Conservation (phyloP, 1,140 invertebrate species). For the Drosophila pseudoananassae region DNA sequence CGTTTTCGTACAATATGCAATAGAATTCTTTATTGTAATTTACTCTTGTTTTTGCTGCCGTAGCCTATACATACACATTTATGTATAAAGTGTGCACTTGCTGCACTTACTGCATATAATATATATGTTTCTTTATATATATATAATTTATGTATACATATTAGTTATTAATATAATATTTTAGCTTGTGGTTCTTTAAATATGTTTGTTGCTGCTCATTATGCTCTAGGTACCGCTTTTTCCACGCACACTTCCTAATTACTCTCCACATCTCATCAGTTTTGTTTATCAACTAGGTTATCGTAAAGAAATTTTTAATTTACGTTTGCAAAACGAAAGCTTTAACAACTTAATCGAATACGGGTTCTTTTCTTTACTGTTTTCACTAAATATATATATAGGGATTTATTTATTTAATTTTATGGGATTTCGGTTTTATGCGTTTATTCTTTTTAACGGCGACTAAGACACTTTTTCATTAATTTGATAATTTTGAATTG, state of each 20-base stretch:
- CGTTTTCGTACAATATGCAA: constrained; percentile 68
- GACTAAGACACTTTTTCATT: constrained; percentile 78
- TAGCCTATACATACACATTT: constrained; percentile 53
- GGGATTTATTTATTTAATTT: constrained; percentile 42
- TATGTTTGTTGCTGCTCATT: constrained; percentile 78
- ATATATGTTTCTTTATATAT: constrained; percentile 56
- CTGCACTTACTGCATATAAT: constrained; percentile 59
- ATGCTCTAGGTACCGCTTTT: constrained; percentile 73
- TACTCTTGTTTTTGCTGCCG: constrained; percentile 47
- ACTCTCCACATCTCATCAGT: constrained; percentile 1
- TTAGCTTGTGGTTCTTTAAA: constrained; percentile 74
- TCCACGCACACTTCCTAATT: constrained; percentile 9
- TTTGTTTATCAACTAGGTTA: constrained; percentile 57
- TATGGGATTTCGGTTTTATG: constrained; percentile 59
- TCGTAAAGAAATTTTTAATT: constrained; percentile 64
- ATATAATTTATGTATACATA: constrained; percentile 47
- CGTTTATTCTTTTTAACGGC: constrained; percentile 36
- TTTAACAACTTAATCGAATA: constrained; percentile 75
- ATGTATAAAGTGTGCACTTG: constrained; percentile 50
- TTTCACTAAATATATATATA: constrained; percentile 58
- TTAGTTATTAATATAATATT: constrained; percentile 68
- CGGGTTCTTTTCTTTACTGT: constrained; percentile 29
- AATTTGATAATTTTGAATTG: constrained; percentile 62
- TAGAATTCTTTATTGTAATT: constrained; percentile 82
- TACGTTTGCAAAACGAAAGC: constrained; percentile 77